Evolutionary conservation across 2,113 vertebrate genomes (phyloP).

Genomic region (Xenopus tropicalis): DNA sequence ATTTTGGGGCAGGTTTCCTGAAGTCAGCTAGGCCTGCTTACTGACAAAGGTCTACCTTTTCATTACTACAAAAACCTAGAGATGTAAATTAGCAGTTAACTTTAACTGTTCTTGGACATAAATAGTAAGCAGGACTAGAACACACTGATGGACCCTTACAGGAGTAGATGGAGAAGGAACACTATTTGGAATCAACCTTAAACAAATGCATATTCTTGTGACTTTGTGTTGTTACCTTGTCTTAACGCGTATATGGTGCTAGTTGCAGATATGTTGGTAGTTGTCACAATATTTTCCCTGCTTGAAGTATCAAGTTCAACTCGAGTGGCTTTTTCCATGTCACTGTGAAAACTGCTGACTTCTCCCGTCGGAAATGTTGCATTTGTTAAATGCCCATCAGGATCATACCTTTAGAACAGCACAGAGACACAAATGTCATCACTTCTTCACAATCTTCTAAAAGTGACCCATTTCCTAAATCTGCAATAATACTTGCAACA

Average conservation of each 20-base stretch:
- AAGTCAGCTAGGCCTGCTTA: too few relatives aligned
- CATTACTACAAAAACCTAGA: too few relatives aligned
- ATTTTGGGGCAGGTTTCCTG: too few relatives aligned
- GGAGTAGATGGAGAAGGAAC: too few relatives aligned
- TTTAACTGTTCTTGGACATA: too few relatives aligned
- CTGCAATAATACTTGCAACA: too few relatives aligned
- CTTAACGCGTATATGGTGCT: constrained; percentile 89
- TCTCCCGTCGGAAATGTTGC: constrained; percentile 89
- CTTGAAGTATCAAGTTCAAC: constrained; percentile 87
- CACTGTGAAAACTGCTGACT: constrained; percentile 87
- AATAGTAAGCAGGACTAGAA: too few relatives aligned
- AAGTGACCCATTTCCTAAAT: background rate
- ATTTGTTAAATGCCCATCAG: constrained; percentile 86
- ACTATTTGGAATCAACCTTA: too few relatives aligned
- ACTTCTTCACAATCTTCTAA: background rate
- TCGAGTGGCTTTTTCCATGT: constrained; percentile 82
- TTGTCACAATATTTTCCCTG: constrained; percentile 84
- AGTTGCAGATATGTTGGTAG: constrained; percentile 89
- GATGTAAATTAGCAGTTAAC: too few relatives aligned
- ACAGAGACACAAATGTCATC: constrained; percentile 22
- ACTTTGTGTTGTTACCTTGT: constrained; percentile 71
- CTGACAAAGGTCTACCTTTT: too few relatives aligned
- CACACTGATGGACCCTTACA: too few relatives aligned
- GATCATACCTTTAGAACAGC: constrained; percentile 77
- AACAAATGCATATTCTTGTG: too few relatives aligned